phyloP scores from a whole-genome alignment of 2,888 invertebrate genomes.

The Lumbricus terrestris region DNA sequence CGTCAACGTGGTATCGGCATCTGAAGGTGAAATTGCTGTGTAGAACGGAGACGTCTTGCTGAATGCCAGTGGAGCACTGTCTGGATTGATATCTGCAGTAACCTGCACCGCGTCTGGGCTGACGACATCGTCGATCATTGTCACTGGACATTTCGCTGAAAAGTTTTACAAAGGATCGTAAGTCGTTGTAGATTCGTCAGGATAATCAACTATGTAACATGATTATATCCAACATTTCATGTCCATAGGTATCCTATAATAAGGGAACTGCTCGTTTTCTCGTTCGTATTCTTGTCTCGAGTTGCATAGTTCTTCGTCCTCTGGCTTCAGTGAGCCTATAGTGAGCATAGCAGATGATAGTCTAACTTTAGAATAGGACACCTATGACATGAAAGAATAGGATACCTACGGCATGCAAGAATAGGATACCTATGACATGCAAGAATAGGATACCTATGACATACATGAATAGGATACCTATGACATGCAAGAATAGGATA shows the following conservation, averaged over 20 bases:
- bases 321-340: too few relatives aligned
- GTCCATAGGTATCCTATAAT: background rate
- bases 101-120: slow-evolving; percentile 13
- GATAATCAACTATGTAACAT: background rate
- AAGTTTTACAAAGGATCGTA: background rate
- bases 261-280: background rate
- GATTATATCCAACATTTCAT: background rate
- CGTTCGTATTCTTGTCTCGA: background rate
- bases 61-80: background rate
- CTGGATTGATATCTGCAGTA: slow-evolving; percentile 6
- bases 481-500: too few relatives aligned
- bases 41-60: slow-evolving; percentile 7
- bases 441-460: too few relatives aligned
- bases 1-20: background rate
- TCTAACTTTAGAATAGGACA: too few relatives aligned
- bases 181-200: background rate
- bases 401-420: too few relatives aligned
- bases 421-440: too few relatives aligned
- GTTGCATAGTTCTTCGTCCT: too few relatives aligned
- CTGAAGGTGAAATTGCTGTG: background rate
- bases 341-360: too few relatives aligned
- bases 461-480: too few relatives aligned
- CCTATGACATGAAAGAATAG: too few relatives aligned
- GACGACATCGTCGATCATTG: slow-evolving; percentile 11
- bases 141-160: background rate